Base-by-base conservation (phyloP, 2,113 vertebrate species). In the Nerophis ophidion region DNA sequence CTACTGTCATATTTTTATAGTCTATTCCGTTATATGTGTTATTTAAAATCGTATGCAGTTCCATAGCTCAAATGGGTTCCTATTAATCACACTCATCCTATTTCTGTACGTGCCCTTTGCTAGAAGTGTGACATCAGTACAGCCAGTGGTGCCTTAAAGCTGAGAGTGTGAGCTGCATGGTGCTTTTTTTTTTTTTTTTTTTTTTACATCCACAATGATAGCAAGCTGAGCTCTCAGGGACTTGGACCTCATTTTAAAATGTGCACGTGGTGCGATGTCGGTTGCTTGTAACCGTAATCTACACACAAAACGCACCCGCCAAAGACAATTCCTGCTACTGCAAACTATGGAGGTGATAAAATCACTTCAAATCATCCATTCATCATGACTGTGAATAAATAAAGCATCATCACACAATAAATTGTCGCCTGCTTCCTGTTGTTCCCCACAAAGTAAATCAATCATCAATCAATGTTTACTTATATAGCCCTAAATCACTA, bases 311-410 rank as follows among this genome's bases (percentile, higher is more conserved):
- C 26, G 33, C 16, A 51, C 26, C 11, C 5, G 16, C 53, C 40
- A 12, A 12, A 42, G 17, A 40, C 54, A 5, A 44, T 56, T 56
- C 17, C 35, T 49, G 66, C 35, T 52, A 66, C 66, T 57, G 35
- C 49, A 66, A 68, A 61, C 58, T 65, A 63, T 74, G 63, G 42
- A 67, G 15, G 72, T 51, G 50, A 78, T 61, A 53, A 54, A 76
- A 66, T 74, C 61, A 75, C 62, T 76, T 56, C 65, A 73, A 76
- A 79, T 82, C 75, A 56, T 19, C 36, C 79, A 82, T 83, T 77
- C 66, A 81, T 86, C 84, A 90, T 81, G 84, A 91, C 89, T 91
- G 90, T 91, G 90, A 91, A 90, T 89, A 80, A 86, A 87, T 87
- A 88, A 89, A 85, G 79, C 71, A 74, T 70, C 74, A 82, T 84